phyloP scores from a whole-genome alignment of 2,888 invertebrate genomes.

The Hyalella azteca region DNA sequence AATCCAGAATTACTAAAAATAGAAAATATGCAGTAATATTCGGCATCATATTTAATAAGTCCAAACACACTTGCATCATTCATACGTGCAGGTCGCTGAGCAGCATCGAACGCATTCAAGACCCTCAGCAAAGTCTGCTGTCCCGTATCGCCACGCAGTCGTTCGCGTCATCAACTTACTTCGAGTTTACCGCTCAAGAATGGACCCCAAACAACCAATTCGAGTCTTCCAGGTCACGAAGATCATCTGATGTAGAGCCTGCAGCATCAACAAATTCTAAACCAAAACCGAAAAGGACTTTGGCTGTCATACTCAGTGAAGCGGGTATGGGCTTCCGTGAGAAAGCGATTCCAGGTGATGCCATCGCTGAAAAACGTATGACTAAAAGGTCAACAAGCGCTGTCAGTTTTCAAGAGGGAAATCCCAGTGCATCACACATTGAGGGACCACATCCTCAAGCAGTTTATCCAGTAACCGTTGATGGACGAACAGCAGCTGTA shows the following conservation, averaged over 20 bases:
- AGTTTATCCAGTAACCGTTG: background rate
- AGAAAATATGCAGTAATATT: no score
- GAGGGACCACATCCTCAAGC: no score
- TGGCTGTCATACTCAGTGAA: background rate
- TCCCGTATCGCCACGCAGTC: constrained; percentile 5
- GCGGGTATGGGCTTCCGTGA: constrained; percentile 5
- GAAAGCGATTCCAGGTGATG: background rate
- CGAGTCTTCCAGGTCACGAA: background rate
- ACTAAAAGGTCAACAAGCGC: background rate
- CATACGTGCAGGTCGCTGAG: background rate
- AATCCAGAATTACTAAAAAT: no score
- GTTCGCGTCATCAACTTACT: background rate
- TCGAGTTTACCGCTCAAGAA: background rate
- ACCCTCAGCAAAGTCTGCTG: background rate
- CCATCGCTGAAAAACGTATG: background rate
- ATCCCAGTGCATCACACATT: background rate
- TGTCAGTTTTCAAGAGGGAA: background rate
- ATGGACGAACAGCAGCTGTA: constrained; percentile 16
- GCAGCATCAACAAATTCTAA: background rate
- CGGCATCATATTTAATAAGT: no score
- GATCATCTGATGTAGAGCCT: background rate
- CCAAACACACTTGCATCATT: no score
- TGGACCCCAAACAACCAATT: background rate
- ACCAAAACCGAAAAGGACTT: background rate
- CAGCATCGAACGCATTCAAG: background rate